phyloP scores from a whole-genome alignment of 2,797 vertebrate species.

The Rhadinocentrus ornatus region DNA sequence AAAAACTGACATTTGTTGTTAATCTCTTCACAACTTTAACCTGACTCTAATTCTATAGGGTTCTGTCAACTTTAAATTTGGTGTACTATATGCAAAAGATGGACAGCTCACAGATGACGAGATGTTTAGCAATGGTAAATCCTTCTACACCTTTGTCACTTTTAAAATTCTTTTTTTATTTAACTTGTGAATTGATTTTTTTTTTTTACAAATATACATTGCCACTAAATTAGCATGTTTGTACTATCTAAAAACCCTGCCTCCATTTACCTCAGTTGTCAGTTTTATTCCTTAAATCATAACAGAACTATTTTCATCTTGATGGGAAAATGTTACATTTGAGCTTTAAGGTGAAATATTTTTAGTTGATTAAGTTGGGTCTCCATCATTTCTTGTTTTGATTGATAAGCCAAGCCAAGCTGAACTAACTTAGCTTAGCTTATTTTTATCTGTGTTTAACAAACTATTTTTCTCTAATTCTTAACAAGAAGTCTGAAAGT shows the following conservation, averaged over 20 bases:
- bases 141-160: not conserved
- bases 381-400: not conserved
- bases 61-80: slow-evolving; percentile 99
- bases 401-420: not conserved
- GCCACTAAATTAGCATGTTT: not conserved
- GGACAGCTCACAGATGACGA: slow-evolving; percentile 98
- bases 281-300: not conserved
- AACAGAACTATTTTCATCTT: not conserved
- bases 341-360: not conserved
- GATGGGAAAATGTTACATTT: not conserved
- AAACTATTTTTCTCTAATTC: not conserved
- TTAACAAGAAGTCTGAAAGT: not conserved
- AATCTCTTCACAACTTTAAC: slow-evolving; percentile 3
- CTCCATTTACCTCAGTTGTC: not conserved
- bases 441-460: not conserved
- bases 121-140: slow-evolving; percentile 98
- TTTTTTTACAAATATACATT: not conserved
- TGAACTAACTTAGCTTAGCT: not conserved
- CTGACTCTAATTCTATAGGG: slow-evolving; percentile 80
- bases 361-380: too few species aligned
- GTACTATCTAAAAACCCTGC: not conserved
- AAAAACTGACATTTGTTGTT: not conserved
- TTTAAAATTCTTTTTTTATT: not conserved
- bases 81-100: slow-evolving; percentile 96
- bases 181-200: not conserved